phyloP scores from a whole-genome alignment of 2,113 vertebrate species.

The Tupaia tana region DNA sequence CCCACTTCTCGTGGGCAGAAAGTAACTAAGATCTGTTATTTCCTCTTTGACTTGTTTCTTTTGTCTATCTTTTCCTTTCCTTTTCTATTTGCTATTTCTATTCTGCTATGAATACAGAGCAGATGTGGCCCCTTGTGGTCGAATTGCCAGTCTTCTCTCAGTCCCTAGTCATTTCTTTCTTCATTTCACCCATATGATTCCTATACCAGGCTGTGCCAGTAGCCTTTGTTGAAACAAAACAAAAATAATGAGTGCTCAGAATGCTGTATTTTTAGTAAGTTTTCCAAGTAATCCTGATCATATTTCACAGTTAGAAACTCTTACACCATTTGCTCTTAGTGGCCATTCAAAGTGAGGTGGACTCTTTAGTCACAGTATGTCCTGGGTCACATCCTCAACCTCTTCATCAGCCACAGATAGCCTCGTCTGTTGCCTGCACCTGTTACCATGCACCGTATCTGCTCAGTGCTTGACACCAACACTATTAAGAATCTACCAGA shows the following conservation, averaged over 20 bases:
- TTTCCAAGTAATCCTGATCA: neutral
- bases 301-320: neutral
- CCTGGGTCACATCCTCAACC: neutral
- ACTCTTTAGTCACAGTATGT: neutral
- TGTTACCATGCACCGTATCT: neutral
- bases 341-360: neutral
- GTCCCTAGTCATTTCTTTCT: neutral
- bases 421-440: neutral
- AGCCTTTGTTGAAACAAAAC: neutral
- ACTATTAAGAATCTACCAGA: neutral
- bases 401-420: neutral
- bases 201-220: neutral
- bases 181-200: rapidly evolving
- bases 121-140: neutral
- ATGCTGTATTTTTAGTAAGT: too few species aligned
- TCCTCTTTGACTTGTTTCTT: neutral
- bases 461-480: neutral
- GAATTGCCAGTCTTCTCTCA: neutral
- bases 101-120: neutral
- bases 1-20: neutral
- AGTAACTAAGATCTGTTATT: neutral
- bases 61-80: neutral
- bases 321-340: neutral
- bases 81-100: neutral
- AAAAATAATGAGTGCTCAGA: neutral